Evolutionary conservation across 1,140 invertebrate genomes (phyloP).

Genomic region (Drosophila nikananu): DNA sequence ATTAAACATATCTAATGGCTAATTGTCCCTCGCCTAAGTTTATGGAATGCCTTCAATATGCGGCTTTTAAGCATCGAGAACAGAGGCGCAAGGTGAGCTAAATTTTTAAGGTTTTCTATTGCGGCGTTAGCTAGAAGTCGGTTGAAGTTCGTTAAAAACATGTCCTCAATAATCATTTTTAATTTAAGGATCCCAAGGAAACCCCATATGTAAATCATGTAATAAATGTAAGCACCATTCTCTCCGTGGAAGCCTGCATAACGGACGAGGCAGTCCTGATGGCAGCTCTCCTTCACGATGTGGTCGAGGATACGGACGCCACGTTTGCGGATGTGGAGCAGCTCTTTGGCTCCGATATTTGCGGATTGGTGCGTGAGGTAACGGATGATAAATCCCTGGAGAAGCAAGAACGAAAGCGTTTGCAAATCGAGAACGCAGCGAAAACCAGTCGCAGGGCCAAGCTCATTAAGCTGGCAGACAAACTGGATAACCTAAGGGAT

Average conservation of each 20-base stretch:
- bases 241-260: slow-evolving; percentile 89
- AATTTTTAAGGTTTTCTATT: not conserved
- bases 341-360: slow-evolving; percentile 88
- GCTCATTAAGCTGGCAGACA: slow-evolving; percentile 94
- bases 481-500: slow-evolving; percentile 94
- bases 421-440: slow-evolving; percentile 90
- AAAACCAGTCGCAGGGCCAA: slow-evolving; percentile 89
- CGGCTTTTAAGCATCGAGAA: slow-evolving; percentile 90
- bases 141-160: no score
- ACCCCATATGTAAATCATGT: slow-evolving; percentile 96
- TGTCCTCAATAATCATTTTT: not conserved
- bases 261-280: slow-evolving; percentile 89
- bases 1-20: slow-evolving; percentile 22
- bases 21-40: slow-evolving; percentile 51
- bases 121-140: no score
- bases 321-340: slow-evolving; percentile 91
- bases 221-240: slow-evolving; percentile 92
- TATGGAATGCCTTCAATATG: slow-evolving; percentile 89
- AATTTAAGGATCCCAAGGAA: slow-evolving; percentile 86
- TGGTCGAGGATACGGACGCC: slow-evolving; percentile 95
- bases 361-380: slow-evolving; percentile 89
- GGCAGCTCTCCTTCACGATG: slow-evolving; percentile 94
- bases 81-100: slow-evolving; percentile 88
- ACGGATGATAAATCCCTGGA: slow-evolving; percentile 92
- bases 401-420: slow-evolving; percentile 89